These are phyloP conservation scores for Caenorhabditis brenneri DNA, from an alignment of 1,140 invertebrate genomes.

Conservation along the genomic window DNA sequence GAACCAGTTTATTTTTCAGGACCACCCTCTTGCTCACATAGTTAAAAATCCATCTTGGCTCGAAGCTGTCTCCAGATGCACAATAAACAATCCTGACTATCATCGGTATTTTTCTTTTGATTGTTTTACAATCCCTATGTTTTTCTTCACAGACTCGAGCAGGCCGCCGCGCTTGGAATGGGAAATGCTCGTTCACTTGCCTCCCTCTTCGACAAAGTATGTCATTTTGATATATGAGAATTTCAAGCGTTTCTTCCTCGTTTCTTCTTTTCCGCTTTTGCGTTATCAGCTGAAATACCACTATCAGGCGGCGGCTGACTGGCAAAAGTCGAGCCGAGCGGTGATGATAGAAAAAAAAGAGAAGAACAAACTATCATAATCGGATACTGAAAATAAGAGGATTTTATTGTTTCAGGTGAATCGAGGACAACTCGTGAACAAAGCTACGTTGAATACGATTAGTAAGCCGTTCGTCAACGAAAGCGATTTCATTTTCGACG, in stretches of 20 bases:
- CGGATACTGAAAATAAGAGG: not conserved
- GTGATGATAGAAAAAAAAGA: conserved; percentile 8
- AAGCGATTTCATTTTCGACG: conserved; percentile 48
- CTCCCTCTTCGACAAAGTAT: conserved; percentile 61
- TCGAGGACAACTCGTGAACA: conserved; percentile 43
- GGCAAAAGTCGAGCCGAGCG: not conserved
- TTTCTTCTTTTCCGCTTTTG: not conserved
- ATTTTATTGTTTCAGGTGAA: conserved; percentile 37
- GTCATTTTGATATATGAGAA: not conserved
- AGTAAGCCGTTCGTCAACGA: conserved; percentile 50
- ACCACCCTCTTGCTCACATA: conserved; percentile 50
- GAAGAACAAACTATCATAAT: conserved; percentile 5
- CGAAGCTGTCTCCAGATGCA: conserved; percentile 49
- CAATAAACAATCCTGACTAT: conserved; percentile 58
- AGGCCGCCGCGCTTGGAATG: conserved; percentile 67
- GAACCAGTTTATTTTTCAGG: conserved; percentile 32
- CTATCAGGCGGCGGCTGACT: not conserved
- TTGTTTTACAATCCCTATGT: not conserved
- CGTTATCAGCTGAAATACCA: not conserved
- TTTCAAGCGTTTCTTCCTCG: not conserved
- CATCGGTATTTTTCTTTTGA: conserved; percentile 45
- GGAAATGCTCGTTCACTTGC: conserved; percentile 70
- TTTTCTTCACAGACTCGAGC: conserved; percentile 58
- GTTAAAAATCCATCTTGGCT: conserved; percentile 62
- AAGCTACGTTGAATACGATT: conserved; percentile 36